Conservation (phyloP, 2,888 invertebrate genomes). For the Tachina fera region DNA sequence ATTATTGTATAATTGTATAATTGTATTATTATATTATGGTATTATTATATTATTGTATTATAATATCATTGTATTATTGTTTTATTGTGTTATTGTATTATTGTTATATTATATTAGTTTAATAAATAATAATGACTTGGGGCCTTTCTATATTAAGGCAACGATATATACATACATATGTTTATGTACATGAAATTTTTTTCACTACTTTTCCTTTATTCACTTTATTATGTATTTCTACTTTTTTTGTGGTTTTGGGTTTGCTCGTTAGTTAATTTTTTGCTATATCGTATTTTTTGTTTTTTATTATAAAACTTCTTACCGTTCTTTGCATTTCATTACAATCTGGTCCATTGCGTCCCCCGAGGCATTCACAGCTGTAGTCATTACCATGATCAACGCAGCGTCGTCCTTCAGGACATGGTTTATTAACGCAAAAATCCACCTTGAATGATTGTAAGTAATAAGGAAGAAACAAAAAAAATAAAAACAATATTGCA, state of each 20-base stretch:
- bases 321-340: constrained; percentile 87
- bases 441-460: constrained; percentile 84
- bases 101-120: too few species aligned
- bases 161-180: not conserved
- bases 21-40: too few species aligned
- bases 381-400: constrained; percentile 90
- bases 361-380: constrained; percentile 89
- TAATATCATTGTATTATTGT: too few species aligned
- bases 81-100: too few species aligned
- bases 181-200: not conserved
- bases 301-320: constrained; percentile 75
- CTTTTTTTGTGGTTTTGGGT: not conserved
- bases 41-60: too few species aligned
- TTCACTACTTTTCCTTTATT: constrained; percentile 7
- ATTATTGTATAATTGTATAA: too few species aligned
- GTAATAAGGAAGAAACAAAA: constrained; percentile 5
- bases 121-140: too few species aligned
- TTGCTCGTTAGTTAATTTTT: not conserved
- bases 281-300: not conserved
- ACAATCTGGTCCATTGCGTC: constrained; percentile 88
- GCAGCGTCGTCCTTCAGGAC: constrained; percentile 87
- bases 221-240: not conserved
- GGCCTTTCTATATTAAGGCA: too few species aligned
- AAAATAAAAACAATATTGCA: constrained; percentile 1
- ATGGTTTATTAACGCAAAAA: constrained; percentile 88